Conservation (phyloP, 1,140 invertebrate genomes). For the Lepidurus couesii region DNA sequence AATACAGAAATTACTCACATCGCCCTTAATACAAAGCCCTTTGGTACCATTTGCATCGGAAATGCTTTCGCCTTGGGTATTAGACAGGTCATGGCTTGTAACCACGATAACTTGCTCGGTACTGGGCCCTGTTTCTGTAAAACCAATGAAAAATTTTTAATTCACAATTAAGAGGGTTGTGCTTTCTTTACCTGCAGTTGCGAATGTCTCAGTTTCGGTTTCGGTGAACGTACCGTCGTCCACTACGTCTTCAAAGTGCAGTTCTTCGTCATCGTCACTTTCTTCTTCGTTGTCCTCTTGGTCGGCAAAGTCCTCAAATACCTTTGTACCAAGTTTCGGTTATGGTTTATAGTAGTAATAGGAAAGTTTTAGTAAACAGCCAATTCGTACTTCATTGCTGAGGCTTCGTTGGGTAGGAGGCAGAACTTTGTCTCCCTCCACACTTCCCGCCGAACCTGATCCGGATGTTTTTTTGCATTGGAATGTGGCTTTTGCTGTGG, state of each 20-base stretch:
- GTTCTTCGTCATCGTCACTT: conserved; percentile 9
- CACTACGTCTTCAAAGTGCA: conserved; percentile 19
- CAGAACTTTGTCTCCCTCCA: conserved; percentile 36
- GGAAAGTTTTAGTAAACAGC: neutral
- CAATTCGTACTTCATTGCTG: conserved; percentile 52
- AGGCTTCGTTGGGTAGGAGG: conserved; percentile 43
- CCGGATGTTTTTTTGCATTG: conserved; percentile 33
- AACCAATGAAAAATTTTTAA: neutral
- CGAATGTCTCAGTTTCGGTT: neutral
- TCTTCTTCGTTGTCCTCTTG: conserved; percentile 22
- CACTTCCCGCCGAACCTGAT: conserved; percentile 44
- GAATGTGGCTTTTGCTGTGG: conserved; percentile 45
- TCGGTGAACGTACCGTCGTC: neutral
- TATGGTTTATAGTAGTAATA: neutral
- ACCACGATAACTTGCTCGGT: conserved; percentile 1
- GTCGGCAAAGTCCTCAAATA: neutral
- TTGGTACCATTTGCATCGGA: neutral
- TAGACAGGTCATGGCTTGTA: neutral
- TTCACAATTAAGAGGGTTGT: neutral
- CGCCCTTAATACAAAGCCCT: neutral
- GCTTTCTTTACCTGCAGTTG: neutral
- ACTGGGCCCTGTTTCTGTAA: neutral
- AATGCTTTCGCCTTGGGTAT: neutral
- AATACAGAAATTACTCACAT: neutral
- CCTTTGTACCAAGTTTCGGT: neutral